Percentiles rank a stretch among this genome's conserved stretches.
phyloP scores from a whole-genome alignment of 2,888 invertebrate species.

The Phorcus lineatus region DNA sequence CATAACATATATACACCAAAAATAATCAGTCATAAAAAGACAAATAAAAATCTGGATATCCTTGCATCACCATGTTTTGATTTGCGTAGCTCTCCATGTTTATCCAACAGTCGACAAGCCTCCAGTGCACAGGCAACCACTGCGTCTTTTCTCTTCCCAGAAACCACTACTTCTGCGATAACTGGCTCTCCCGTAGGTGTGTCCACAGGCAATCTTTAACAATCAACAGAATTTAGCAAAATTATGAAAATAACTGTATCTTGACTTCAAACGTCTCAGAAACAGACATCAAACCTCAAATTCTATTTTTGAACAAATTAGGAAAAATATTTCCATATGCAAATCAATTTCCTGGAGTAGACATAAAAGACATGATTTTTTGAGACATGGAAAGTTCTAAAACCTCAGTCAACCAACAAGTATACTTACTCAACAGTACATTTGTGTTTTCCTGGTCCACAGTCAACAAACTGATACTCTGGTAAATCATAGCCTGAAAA shows the following conservation, averaged over 20 bases:
- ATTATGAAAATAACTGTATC: background rate
- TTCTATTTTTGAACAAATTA: background rate
- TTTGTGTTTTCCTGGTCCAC: conserved; percentile 86
- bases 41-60: conserved; percentile 26
- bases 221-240: conserved; percentile 24
- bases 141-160: conserved; percentile 95
- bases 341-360: too few species aligned
- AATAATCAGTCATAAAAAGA: background rate
- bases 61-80: conserved; percentile 91
- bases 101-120: conserved; percentile 93
- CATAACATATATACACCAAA: too few species aligned
- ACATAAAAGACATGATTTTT: too few species aligned
- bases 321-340: too few species aligned
- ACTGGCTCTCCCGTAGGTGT: conserved; percentile 84
- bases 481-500: conserved; percentile 82
- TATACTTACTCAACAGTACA: conserved; percentile 81
- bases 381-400: too few species aligned
- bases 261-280: too few species aligned
- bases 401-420: too few species aligned
- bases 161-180: conserved; percentile 89
- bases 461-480: conserved; percentile 90
- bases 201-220: conserved; percentile 89
- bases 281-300: background rate
- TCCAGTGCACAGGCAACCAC: conserved; percentile 94
- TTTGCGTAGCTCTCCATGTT: conserved; percentile 89